Conservation (phyloP, 2,888 invertebrate species). For the Aphidoletes aphidimyza region DNA sequence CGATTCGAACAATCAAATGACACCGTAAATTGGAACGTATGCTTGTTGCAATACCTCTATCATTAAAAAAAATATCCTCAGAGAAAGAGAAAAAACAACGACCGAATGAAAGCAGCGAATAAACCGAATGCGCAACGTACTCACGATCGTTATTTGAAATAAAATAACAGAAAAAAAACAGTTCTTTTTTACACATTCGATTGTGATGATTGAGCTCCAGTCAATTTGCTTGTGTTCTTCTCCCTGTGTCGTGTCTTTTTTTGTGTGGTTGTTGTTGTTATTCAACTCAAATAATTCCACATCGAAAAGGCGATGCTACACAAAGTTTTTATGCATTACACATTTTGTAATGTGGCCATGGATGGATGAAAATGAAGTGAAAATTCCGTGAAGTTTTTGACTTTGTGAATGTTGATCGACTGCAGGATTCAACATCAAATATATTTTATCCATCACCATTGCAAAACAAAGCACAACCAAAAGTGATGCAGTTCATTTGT, state of each 20-base stretch:
- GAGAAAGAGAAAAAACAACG: neutral
- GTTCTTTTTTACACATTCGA: neutral
- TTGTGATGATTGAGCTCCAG: neutral
- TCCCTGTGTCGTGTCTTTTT: neutral
- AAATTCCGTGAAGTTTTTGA: neutral
- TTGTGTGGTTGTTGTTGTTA: neutral
- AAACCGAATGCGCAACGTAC: neutral
- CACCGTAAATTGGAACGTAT: neutral
- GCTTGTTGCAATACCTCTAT: neutral
- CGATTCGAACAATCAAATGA: neutral
- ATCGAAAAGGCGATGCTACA: neutral
- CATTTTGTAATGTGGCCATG: neutral
- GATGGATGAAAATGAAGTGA: neutral
- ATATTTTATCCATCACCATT: neutral
- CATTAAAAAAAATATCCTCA: neutral
- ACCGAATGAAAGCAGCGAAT: no score
- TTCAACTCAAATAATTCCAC: neutral
- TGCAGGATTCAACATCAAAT: no score
- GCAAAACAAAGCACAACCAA: neutral
- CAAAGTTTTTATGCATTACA: neutral
- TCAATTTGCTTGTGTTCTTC: neutral
- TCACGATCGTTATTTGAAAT: neutral
- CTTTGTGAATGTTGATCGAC: neutral
- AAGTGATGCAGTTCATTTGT: constrained; percentile 48
- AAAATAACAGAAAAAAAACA: no score